A percentile compares a stretch with the other conserved stretches of the same genome.
These are phyloP conservation scores for Tautogolabrus adspersus DNA, from an alignment of 2,113 vertebrate species.

Conservation along the genomic window DNA sequence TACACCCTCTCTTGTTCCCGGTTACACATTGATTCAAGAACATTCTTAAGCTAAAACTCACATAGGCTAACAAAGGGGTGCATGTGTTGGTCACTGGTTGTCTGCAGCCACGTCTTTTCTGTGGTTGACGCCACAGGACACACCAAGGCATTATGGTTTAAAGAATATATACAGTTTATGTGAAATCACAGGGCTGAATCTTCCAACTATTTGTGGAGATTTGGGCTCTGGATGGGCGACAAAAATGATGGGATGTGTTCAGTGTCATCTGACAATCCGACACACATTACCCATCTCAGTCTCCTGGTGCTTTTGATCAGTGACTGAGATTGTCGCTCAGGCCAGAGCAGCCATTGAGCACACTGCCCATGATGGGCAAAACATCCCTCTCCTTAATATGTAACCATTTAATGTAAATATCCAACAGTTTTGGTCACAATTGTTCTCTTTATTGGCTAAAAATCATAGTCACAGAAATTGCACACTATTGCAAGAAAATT, in stretches of 20 bases:
- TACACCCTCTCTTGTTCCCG: background rate
- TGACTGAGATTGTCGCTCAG: slow-evolving; percentile 72
- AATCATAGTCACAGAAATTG: background rate
- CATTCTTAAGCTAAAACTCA: slow-evolving; percentile 33
- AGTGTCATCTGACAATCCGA: slow-evolving; percentile 64
- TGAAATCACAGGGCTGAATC: slow-evolving; percentile 56
- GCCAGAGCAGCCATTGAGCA: slow-evolving; percentile 66
- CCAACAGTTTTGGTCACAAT: background rate
- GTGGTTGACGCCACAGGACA: slow-evolving; percentile 99
- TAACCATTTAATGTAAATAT: slow-evolving; percentile 6
- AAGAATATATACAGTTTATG: background rate
- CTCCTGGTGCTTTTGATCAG: slow-evolving; percentile 58
- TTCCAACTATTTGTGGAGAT: slow-evolving; percentile 83
- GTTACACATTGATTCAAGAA: slow-evolving; percentile 14
- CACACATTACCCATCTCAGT: slow-evolving; percentile 67
- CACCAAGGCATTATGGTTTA: slow-evolving; percentile 92
- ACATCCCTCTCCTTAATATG: slow-evolving; percentile 42
- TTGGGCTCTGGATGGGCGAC: slow-evolving; percentile 77
- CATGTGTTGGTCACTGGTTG: slow-evolving; percentile 93
- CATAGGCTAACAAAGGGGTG: slow-evolving; percentile 78
- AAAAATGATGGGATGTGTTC: slow-evolving; percentile 65
- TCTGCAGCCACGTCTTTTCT: slow-evolving; percentile 99
- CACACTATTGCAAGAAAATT: slow-evolving; percentile 34
- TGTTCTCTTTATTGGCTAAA: background rate
- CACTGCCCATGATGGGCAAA: slow-evolving; percentile 44